Evolutionary conservation across 2,888 invertebrate genomes (phyloP), one percentile per base, ranked within the genome.

Genomic region (Alviniconcha strummeri): DNA sequence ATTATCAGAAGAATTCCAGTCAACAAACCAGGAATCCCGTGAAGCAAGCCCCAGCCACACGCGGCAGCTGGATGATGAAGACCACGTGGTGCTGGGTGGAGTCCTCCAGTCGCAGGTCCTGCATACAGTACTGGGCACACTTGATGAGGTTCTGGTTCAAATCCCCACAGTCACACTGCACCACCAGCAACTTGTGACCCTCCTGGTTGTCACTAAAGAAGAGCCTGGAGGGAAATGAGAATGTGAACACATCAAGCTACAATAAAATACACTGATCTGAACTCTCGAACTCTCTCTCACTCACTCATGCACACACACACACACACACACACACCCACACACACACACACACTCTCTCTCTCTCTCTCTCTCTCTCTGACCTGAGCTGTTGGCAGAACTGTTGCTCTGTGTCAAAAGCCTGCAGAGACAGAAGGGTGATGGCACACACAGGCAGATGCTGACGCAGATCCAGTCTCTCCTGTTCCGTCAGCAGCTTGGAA

Each of bases 151-250:
- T 89, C 52, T 86, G 88, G 84, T 91, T 89, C 19, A 88, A 83
- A 84, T 92, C 90, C 4, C 91, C 92, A 80, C 90, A 88, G 83
- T 92, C 92, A 89, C 92, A 92, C 86, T 92, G 92, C 52, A 92
- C 87, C 55, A 92, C 84, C 82, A 92, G 85, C 80, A 92, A 84
- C 54, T 87, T 87, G 19, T 88, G 87, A 11, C 80, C 81, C 13
- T 84, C 83, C 54, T 72, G 64, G 8, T 80, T 57, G 17, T 81
- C 81, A 6, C 85, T 85, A 81, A 89, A 86, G 83, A 88, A 90
- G 9, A 84, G 74, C 78, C 90, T 90, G 83, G 13, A 83, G 64
- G 67, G 55, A 72, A 77, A 60, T 13, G 60, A 60, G 60, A 60
- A 11, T 60, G 60, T 36, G 36, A 36, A 36, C 36, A 36, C 36